Percentiles rank a stretch among this genome's conserved stretches.
Conservation (phyloP, 2,113 vertebrate genomes). For the Speoplatyrhinus poulsoni region DNA sequence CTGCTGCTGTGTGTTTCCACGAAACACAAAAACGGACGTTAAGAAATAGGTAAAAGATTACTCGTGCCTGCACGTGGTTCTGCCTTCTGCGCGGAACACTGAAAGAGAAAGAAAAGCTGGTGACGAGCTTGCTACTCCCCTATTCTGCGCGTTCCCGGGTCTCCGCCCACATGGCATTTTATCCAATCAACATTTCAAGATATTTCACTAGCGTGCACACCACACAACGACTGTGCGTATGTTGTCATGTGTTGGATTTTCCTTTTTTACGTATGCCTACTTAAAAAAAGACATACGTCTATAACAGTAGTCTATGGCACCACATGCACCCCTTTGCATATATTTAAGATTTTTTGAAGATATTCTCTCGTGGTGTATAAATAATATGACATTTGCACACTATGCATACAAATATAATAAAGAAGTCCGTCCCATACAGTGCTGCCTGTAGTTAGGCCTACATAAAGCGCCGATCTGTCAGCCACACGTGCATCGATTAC, state of each 20-base stretch:
- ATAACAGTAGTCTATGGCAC: too few relatives aligned
- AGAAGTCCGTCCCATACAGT: conserved; percentile 19
- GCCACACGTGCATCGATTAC: conserved; percentile 11
- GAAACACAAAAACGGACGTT: conserved; percentile 49
- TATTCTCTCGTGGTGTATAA: too few relatives aligned
- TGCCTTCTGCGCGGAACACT: conserved; percentile 48
- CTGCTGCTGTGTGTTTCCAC: conserved; percentile 52
- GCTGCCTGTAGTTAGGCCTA: too few relatives aligned
- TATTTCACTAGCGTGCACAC: conserved; percentile 1
- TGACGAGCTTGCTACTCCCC: conserved; percentile 53
- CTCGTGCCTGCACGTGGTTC: conserved; percentile 67
- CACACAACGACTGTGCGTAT: conserved; percentile 48
- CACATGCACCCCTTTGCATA: too few relatives aligned
- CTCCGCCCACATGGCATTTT: conserved; percentile 42
- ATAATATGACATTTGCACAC: too few relatives aligned
- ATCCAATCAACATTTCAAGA: conserved; percentile 42
- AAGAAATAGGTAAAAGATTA: conserved; percentile 10
- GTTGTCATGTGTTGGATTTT: not conserved
- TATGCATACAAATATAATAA: too few relatives aligned
- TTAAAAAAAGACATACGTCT: too few relatives aligned
- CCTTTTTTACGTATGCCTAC: not conserved
- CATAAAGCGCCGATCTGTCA: conserved; percentile 18
- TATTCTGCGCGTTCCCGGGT: conserved; percentile 49
- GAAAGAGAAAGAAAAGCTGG: conserved; percentile 60
- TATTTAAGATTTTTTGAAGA: too few relatives aligned